phyloP scores from a whole-genome alignment of 35 echinoderm and acorn worm genomes.

The Chiridota heheva region DNA sequence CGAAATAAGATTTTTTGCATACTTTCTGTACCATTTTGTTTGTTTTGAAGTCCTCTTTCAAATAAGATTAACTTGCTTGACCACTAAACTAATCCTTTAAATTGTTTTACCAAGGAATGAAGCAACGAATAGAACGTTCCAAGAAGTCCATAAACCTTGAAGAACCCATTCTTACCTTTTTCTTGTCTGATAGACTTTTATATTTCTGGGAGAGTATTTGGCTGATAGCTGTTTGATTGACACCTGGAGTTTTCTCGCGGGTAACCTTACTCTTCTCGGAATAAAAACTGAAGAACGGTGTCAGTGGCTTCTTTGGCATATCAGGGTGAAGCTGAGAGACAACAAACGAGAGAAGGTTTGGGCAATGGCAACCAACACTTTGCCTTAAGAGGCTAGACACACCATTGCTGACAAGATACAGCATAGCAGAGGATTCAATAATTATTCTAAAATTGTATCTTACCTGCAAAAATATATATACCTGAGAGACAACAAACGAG shows the following conservation, averaged over 20 bases:
- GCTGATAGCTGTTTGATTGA: constrained; percentile 75
- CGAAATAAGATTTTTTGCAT: too few relatives aligned
- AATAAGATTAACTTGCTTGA: too few relatives aligned
- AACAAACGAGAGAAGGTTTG: neutral
- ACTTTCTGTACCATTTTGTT: too few relatives aligned
- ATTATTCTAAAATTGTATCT: neutral
- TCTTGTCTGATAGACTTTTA: constrained; percentile 83
- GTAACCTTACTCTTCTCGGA: constrained; percentile 78
- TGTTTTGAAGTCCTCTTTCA: too few relatives aligned
- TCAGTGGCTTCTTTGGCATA: constrained; percentile 95
- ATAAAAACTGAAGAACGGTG: constrained; percentile 93
- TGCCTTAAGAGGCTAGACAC: neutral
- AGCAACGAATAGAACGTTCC: too few relatives aligned
- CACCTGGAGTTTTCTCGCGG: constrained; percentile 63
- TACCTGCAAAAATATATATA: neutral
- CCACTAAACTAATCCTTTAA: too few relatives aligned
- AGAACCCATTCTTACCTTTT: constrained; percentile 82
- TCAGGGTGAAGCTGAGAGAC: constrained; percentile 75
- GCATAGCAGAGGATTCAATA: neutral
- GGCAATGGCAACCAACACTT: neutral
- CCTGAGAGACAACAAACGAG: constrained; percentile 43
- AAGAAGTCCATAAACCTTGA: too few relatives aligned
- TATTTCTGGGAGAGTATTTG: constrained; percentile 74
- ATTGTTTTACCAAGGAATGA: too few relatives aligned
- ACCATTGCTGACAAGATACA: neutral